Conservation (phyloP, 2,888 invertebrate genomes). For the Tenthredo distinguenda region DNA sequence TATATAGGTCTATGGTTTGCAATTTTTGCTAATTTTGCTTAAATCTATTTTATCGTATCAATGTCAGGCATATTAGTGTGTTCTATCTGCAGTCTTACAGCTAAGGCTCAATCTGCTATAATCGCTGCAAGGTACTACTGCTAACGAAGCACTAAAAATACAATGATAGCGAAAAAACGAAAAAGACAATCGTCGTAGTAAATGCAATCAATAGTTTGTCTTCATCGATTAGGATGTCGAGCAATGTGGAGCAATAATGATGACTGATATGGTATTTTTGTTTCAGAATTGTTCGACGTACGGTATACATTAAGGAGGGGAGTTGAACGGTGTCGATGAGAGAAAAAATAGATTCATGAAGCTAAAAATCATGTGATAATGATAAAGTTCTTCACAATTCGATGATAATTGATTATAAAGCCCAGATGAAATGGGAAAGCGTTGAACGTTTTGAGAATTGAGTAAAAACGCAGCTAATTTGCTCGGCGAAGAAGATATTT, state of each 20-base stretch:
- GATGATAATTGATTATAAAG: background rate
- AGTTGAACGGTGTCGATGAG: background rate
- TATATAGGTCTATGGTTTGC: background rate
- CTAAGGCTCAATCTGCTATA: background rate
- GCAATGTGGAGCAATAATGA: background rate
- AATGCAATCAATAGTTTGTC: background rate
- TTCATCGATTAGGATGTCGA: background rate
- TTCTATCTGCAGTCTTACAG: background rate
- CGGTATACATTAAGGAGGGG: background rate
- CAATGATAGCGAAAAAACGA: background rate
- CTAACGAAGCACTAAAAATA: background rate
- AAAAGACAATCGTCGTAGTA: background rate
- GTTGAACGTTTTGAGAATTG: background rate
- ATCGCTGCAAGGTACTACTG: background rate
- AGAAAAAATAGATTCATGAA: background rate
- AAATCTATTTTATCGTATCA: background rate
- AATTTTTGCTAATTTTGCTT: background rate
- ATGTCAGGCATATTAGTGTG: background rate
- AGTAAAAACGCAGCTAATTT: background rate
- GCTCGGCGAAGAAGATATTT: background rate
- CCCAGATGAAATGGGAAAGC: background rate
- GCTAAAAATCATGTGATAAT: conserved; percentile 17
- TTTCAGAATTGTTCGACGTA: background rate
- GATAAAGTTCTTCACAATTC: background rate
- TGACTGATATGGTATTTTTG: background rate